Evolutionary conservation across 2,797 vertebrate genomes (phyloP).

Genomic region (Cynopterus sphinx): DNA sequence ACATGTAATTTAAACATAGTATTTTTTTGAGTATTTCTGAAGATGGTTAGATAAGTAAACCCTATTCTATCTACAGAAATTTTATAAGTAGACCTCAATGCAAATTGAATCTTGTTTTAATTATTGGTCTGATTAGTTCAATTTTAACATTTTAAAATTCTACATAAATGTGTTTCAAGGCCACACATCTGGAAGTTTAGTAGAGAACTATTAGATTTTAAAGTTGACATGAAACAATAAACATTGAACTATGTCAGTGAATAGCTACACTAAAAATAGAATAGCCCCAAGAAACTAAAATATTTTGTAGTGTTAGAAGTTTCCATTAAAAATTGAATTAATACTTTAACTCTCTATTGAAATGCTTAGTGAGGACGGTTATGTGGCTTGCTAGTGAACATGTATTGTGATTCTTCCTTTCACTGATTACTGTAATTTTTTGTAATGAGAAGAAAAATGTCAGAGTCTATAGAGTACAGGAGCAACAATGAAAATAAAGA

Average conservation of each 20-base stretch:
- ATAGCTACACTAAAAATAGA: slow-evolving; percentile 7
- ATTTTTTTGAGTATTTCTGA: neutral
- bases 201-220: neutral
- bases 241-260: neutral
- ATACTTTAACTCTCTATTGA: neutral
- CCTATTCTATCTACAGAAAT: neutral
- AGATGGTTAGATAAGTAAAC: neutral
- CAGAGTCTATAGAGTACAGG: neutral
- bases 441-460: slow-evolving; percentile 47
- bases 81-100: neutral
- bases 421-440: neutral
- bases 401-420: neutral
- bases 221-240: neutral
- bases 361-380: neutral
- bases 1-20: neutral
- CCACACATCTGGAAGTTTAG: neutral
- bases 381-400: neutral
- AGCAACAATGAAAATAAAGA: slow-evolving; percentile 47
- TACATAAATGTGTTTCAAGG: neutral
- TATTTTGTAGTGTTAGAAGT: neutral
- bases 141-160: neutral
- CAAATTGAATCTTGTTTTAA: neutral
- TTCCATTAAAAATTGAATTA: slow-evolving; percentile 41
- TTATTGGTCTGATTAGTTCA: neutral
- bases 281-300: neutral